Percentiles rank a stretch among this genome's conserved stretches.
Evolutionary conservation across 1,140 invertebrate species (phyloP).

Genomic region (Bradysia coprophila): DNA sequence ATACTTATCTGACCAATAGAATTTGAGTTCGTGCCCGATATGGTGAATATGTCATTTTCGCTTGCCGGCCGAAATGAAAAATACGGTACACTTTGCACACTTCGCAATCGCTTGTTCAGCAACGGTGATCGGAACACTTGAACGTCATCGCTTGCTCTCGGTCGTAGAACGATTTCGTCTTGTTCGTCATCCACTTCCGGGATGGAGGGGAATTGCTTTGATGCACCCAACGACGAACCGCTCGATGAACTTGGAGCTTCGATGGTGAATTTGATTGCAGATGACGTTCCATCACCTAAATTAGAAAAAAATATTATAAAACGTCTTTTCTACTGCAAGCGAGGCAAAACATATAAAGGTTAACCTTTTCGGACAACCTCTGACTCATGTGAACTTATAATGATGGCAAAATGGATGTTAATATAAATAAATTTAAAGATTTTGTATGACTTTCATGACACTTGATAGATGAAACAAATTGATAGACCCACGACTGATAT

Average conservation of each 20-base stretch:
- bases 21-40: conserved; percentile 9
- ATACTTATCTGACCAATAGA: conserved; percentile 23
- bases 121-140: not conserved
- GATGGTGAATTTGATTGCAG: not conserved
- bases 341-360: no score
- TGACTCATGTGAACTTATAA: no score
- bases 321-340: no score
- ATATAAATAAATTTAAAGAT: no score
- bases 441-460: no score
- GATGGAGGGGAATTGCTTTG: not conserved
- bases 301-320: not conserved
- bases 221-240: not conserved
- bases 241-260: not conserved
- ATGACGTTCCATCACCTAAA: not conserved
- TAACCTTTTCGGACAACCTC: no score
- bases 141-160: not conserved
- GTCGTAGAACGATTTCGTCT: not conserved
- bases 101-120: conserved; percentile 10
- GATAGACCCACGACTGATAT: no score
- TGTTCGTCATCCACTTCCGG: not conserved
- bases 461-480: no score
- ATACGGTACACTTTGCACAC: conserved; percentile 20
- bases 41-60: conserved; percentile 21
- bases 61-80: conserved; percentile 14
- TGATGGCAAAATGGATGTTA: no score